phyloP scores from a whole-genome alignment of 2,113 vertebrate species.

The Phyllopteryx taeniolatus region DNA sequence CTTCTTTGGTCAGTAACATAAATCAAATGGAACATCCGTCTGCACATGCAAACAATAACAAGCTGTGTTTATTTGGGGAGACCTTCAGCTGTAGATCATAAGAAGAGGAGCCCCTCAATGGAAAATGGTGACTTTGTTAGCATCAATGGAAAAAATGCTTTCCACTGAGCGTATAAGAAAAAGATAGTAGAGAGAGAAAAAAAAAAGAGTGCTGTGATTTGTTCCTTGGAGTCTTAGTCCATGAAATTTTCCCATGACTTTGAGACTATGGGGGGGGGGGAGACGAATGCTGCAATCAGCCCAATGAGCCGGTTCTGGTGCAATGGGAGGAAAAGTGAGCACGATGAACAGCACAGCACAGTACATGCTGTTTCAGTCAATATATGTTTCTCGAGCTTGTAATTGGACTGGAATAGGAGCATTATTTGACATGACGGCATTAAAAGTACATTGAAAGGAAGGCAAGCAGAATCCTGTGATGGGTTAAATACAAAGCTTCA shows the following conservation, averaged over 20 bases:
- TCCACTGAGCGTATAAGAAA: conserved; percentile 34
- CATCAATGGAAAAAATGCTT: conserved; percentile 23
- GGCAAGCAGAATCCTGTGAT: neutral
- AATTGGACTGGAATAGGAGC: neutral
- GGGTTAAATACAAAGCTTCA: neutral
- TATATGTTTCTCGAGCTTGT: neutral
- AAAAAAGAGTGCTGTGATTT: conserved; percentile 15
- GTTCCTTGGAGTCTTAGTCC: conserved; percentile 13
- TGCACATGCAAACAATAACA: conserved; percentile 28
- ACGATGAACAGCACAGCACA: conserved; percentile 20
- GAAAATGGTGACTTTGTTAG: conserved; percentile 66
- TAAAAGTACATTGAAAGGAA: neutral
- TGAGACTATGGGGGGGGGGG: conserved; percentile 48
- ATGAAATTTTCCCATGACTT: conserved; percentile 66
- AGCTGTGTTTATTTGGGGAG: conserved; percentile 21
- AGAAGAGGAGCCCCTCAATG: conserved; percentile 41
- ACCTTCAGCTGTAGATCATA: conserved; percentile 27
- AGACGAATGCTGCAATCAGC: conserved; percentile 40
- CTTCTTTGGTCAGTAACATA: neutral
- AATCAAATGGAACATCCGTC: conserved; percentile 1
- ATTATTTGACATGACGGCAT: neutral
- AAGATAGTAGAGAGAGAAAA: conserved; percentile 4
- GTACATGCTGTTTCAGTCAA: conserved; percentile 7
- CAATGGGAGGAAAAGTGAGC: conserved; percentile 28
- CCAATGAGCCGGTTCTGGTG: conserved; percentile 59